Evolutionary conservation across 2,113 vertebrate genomes (phyloP).

Genomic region (Leptobrachium ailaonicum): DNA sequence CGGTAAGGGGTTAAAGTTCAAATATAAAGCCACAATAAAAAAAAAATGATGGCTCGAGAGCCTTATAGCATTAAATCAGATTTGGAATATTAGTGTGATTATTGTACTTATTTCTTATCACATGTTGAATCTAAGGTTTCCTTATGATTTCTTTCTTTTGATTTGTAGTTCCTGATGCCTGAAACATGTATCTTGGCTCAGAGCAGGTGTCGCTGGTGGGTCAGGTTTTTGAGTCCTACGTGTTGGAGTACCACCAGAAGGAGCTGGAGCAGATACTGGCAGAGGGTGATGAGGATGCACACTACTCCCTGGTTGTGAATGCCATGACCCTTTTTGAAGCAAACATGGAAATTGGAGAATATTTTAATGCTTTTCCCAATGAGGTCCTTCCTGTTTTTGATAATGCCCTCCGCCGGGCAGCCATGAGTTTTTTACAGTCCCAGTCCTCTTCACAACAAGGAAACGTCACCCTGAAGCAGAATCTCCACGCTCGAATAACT

Average conservation of each 20-base stretch:
- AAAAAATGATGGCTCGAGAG: too few species aligned
- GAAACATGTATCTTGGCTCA: constrained; percentile 67
- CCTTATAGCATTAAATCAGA: too few species aligned
- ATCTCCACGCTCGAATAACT: constrained; percentile 83
- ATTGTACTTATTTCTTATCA: too few species aligned
- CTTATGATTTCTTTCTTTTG: neutral
- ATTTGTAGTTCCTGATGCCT: neutral
- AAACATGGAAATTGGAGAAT: constrained; percentile 93
- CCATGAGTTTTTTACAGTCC: constrained; percentile 59
- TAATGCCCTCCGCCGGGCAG: constrained; percentile 73
- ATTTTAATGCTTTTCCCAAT: constrained; percentile 82
- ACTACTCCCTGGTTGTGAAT: constrained; percentile 83
- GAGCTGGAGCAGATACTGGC: constrained; percentile 75
- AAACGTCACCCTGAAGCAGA: constrained; percentile 65
- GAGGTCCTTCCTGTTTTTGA: constrained; percentile 84
- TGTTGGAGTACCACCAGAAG: constrained; percentile 77
- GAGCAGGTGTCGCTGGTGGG: constrained; percentile 78
- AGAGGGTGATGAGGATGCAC: constrained; percentile 67
- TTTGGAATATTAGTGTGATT: too few species aligned
- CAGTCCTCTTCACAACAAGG: constrained; percentile 11
- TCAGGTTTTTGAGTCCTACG: constrained; percentile 83
- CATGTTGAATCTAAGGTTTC: neutral
- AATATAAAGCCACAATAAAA: too few species aligned
- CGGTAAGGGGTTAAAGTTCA: too few species aligned
- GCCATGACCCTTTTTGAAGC: constrained; percentile 92